Base-by-base conservation (phyloP, 2,113 vertebrate species). In the Stictonetta naevosa region DNA sequence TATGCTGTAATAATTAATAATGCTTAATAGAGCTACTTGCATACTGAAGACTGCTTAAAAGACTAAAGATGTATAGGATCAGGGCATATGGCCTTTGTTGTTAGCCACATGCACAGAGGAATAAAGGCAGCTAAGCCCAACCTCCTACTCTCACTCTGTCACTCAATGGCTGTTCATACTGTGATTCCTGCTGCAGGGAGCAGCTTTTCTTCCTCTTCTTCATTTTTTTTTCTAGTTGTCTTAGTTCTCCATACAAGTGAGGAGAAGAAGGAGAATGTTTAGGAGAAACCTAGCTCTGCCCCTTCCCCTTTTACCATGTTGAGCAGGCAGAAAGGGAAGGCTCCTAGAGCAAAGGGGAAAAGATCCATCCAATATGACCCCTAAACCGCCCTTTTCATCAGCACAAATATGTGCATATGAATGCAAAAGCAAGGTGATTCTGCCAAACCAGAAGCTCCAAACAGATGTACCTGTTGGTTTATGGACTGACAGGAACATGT, bases 71-170 rank as follows among this genome's bases (percentile, higher is more conserved):
- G 92, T 62, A 66, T 83, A 74, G 88, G 69, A 90, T 88, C 66
- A 62, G 62, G 96, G 72, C 95, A 95, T 92, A 81, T 81, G 90
- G 93, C 59, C 78, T 92, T 95, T 96, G 94, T 94, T 94, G 82
- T 63, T 56, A 94, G 75, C 90, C 82, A 77, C 87, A 67, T 87
- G 90, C 75, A 72, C 85, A 2, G 6, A 77, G 42, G 90, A 88
- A 86, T 95, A 95, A 90, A 96, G 50, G 84, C 77, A 86, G 82
- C 33, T 10, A 71, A 96, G 67, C 78, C 83, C 93, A 92, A 22
- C 91, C 89, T 92, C 90, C 52, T 93, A 53, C 83, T 91, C 93
- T 92, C 72, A 38, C 74, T 92, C 76, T 92, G 91, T 94, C 88
- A 78, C 83, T 92, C 91, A 33, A 33, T 81, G 62, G 38, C 88